These are phyloP conservation scores for Anthopleura sola DNA, from an alignment of 64 coral and sea anemone species.

Conservation along the genomic window DNA sequence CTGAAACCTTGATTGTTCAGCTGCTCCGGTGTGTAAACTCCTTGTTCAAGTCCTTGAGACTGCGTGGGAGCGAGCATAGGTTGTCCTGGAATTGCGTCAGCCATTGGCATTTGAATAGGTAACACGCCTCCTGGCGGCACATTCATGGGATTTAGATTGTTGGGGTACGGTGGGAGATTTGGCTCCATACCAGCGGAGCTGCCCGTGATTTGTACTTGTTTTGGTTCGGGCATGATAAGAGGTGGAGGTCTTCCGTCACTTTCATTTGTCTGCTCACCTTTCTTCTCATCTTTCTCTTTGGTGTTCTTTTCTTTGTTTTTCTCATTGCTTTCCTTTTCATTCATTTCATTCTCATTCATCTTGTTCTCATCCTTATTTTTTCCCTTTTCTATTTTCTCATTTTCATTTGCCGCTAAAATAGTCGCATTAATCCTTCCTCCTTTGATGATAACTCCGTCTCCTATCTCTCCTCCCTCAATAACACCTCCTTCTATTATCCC, in stretches of 20 bases:
- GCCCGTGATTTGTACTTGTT: background rate
- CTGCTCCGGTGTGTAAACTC: background rate
- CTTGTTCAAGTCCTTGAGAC: background rate
- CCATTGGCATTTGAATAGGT: background rate
- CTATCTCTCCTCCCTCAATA: constrained; percentile 94
- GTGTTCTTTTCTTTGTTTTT: background rate
- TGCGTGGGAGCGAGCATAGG: background rate
- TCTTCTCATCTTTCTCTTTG: background rate
- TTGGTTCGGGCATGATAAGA: background rate
- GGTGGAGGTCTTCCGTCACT: background rate
- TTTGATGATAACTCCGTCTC: constrained; percentile 86
- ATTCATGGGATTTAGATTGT: background rate
- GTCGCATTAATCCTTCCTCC: constrained; percentile 79
- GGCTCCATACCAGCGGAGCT: background rate
- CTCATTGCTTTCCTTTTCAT: background rate
- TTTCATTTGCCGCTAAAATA: constrained; percentile 27
- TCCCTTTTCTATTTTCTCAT: background rate
- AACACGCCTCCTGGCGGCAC: background rate
- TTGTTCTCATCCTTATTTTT: background rate
- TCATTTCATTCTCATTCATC: background rate
- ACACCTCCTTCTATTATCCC: constrained; percentile 87
- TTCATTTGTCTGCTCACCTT: background rate
- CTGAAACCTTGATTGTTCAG: background rate
- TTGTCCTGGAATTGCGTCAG: background rate
- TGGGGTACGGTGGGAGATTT: background rate